Percentiles rank a stretch among this genome's conserved stretches.
phyloP scores from a whole-genome alignment of 1,140 invertebrate species.

The Agraylea sexmaculata region DNA sequence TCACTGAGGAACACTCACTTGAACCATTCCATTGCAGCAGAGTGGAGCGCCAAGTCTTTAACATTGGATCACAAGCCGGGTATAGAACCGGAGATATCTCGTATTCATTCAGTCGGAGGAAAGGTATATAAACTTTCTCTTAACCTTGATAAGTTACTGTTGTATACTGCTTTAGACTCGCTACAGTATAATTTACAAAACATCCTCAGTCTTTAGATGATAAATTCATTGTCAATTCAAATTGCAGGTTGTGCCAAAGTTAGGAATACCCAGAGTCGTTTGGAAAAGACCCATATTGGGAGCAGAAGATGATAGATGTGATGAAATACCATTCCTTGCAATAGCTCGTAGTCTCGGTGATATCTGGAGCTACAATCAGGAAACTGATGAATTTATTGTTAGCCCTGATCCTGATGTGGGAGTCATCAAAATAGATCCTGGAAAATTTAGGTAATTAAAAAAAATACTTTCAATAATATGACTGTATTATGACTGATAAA shows the following conservation, averaged over 20 bases:
- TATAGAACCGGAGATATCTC: constrained; percentile 65
- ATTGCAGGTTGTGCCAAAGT: constrained; percentile 57
- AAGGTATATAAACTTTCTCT: constrained; percentile 43
- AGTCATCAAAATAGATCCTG: constrained; percentile 74
- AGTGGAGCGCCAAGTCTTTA: constrained; percentile 68
- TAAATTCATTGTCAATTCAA: too few species aligned
- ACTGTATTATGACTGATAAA: too few species aligned
- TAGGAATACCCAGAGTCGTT: constrained; percentile 88
- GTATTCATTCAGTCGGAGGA: constrained; percentile 80
- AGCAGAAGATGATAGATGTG: constrained; percentile 72
- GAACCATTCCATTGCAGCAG: constrained; percentile 15
- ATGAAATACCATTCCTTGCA: constrained; percentile 93
- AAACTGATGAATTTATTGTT: constrained; percentile 82
- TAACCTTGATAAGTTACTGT: background rate
- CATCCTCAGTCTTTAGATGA: too few species aligned
- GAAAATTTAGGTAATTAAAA: constrained; percentile 41
- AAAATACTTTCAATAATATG: constrained; percentile 2
- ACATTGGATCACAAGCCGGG: constrained; percentile 95
- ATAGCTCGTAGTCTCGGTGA: constrained; percentile 92
- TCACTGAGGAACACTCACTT: background rate
- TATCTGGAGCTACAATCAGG: constrained; percentile 92
- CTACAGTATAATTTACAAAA: too few species aligned
- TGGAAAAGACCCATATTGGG: constrained; percentile 85
- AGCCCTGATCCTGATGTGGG: constrained; percentile 94
- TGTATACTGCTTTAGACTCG: too few species aligned